These are phyloP conservation scores for Paradisaea rubra DNA, from an alignment of 2,113 vertebrate species.

Conservation along the genomic window DNA sequence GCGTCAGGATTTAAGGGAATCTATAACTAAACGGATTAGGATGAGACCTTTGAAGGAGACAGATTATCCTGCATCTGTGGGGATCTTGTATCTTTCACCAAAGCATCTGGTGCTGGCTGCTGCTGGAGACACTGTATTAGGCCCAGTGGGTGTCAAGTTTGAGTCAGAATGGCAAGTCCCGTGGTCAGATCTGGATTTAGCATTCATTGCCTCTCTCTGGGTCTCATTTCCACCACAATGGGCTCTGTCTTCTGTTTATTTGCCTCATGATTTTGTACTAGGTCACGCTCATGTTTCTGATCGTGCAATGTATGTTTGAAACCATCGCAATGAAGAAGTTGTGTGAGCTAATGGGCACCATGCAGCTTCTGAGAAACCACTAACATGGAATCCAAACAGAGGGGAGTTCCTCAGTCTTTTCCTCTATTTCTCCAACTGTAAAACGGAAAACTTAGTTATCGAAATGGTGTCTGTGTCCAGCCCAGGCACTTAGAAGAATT, in stretches of 20 bases:
- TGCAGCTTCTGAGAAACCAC: background rate
- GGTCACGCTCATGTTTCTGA: background rate
- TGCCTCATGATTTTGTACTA: background rate
- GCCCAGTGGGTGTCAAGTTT: background rate
- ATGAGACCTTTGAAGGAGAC: conserved; percentile 12
- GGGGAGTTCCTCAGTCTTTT: background rate
- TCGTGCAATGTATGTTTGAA: background rate
- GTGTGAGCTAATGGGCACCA: background rate
- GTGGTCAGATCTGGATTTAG: background rate
- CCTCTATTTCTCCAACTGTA: background rate
- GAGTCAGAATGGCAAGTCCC: background rate
- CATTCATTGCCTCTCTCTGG: fast-evolving
- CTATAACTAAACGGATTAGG: conserved; percentile 48
- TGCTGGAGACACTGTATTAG: background rate
- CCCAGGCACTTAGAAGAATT: background rate
- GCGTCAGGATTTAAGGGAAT: conserved; percentile 36
- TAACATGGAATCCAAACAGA: background rate
- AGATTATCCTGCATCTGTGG: conserved; percentile 28
- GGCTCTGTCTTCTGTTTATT: background rate
- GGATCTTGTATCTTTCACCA: background rate
- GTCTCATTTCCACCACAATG: background rate
- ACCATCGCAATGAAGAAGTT: background rate
- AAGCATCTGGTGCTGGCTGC: background rate
- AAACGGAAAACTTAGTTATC: background rate
- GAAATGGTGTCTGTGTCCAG: background rate